These are phyloP conservation scores for Bambusicola thoracicus DNA, from an alignment of 2,113 vertebrate genomes.

Conservation along the genomic window DNA sequence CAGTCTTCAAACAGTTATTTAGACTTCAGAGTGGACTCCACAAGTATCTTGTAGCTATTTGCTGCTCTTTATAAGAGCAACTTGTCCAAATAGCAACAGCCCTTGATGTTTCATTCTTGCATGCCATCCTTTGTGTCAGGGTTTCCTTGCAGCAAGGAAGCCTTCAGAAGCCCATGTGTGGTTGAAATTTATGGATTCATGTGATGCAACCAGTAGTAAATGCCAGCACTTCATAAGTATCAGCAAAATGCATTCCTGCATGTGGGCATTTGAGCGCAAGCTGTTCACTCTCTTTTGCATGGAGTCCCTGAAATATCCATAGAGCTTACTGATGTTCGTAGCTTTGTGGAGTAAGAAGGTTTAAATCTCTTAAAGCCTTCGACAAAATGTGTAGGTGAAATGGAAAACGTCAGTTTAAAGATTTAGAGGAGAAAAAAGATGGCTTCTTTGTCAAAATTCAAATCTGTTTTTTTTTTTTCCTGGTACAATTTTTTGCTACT, in stretches of 20 bases:
- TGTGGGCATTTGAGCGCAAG: not conserved
- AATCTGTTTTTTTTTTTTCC: not conserved
- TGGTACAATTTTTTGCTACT: not conserved
- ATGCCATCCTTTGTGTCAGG: conserved; percentile 72
- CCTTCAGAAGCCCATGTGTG: conserved; percentile 29
- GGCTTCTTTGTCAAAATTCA: not conserved
- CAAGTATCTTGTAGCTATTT: conserved; percentile 59
- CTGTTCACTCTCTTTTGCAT: not conserved
- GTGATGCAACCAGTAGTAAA: not conserved
- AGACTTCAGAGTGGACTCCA: conserved; percentile 37
- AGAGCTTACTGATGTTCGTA: not conserved
- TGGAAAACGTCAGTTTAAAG: not conserved
- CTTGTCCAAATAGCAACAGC: conserved; percentile 76
- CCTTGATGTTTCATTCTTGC: conserved; percentile 48
- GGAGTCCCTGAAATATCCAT: not conserved
- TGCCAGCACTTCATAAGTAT: not conserved
- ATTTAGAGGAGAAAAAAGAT: not conserved
- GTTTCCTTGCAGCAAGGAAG: conserved; percentile 59
- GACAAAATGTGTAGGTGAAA: not conserved
- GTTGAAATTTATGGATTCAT: conserved; percentile 71
- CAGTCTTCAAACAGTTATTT: conserved; percentile 40
- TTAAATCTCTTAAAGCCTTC: not conserved
- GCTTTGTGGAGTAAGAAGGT: not conserved
- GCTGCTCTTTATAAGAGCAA: conserved; percentile 46
- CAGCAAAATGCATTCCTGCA: not conserved